Evolutionary conservation across 1,140 invertebrate genomes (phyloP).

Genomic region (Trichonephila clavata): DNA sequence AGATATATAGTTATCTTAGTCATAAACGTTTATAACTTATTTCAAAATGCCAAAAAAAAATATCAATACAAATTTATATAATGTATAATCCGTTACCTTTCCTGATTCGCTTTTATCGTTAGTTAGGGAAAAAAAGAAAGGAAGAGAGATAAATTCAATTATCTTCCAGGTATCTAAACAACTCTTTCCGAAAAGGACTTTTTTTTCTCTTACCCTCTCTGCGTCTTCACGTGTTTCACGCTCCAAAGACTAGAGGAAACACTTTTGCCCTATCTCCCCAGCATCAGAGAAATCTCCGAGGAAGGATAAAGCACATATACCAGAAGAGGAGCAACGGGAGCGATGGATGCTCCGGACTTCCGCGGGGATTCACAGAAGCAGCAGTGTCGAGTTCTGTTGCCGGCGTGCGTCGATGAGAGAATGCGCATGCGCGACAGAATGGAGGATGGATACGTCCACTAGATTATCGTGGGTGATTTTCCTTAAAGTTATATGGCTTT

Average conservation of each 20-base stretch:
- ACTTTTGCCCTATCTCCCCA: slow-evolving; percentile 2
- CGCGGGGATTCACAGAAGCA: slow-evolving; percentile 68
- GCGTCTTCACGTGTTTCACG: slow-evolving; percentile 36
- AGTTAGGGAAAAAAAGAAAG: neutral
- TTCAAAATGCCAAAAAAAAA: neutral
- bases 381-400: slow-evolving; percentile 52
- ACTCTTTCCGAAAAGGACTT: neutral
- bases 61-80: neutral
- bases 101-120: neutral
- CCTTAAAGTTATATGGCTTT: slow-evolving; percentile 28
- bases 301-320: slow-evolving; percentile 22
- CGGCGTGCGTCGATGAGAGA: slow-evolving; percentile 8
- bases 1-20: too few species aligned
- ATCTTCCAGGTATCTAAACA: slow-evolving; percentile 7
- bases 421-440: slow-evolving; percentile 36
- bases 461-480: slow-evolving; percentile 61
- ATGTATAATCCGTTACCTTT: neutral
- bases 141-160: slow-evolving; percentile 38
- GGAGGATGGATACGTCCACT: slow-evolving; percentile 65
- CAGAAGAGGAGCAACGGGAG: slow-evolving; percentile 35
- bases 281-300: slow-evolving; percentile 40
- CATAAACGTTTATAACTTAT: neutral
- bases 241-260: neutral
- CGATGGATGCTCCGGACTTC: slow-evolving; percentile 67
- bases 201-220: neutral